phyloP scores from a whole-genome alignment of 1,140 invertebrate genomes.

The Macrosteles quadrilineatus region DNA sequence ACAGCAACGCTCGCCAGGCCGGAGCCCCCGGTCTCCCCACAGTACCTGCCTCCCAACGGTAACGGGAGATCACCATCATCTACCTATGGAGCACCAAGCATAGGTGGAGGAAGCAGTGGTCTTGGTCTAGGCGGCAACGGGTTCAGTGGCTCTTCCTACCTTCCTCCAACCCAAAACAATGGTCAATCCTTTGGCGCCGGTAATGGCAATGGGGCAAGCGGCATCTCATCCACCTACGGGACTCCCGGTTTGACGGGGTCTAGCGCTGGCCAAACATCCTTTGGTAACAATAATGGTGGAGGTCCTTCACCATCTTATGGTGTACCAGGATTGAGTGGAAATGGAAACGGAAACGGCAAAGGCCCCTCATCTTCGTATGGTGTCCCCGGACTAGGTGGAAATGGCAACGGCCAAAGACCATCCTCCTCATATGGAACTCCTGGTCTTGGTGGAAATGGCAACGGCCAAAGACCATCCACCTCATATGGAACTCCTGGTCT shows the following conservation, averaged over 20 bases:
- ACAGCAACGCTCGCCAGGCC: slow-evolving; percentile 20
- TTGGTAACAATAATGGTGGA: slow-evolving; percentile 20
- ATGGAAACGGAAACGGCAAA: background rate
- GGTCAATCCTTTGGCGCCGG: too few species aligned
- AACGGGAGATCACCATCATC: background rate
- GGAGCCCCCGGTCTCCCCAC: slow-evolving; percentile 23
- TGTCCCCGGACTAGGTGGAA: background rate
- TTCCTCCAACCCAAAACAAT: slow-evolving; percentile 19
- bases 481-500: slow-evolving; percentile 45
- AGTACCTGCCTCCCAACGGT: slow-evolving; percentile 16
- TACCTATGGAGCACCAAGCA: too few species aligned
- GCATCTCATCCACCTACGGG: slow-evolving; percentile 17
- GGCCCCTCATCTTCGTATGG: background rate
- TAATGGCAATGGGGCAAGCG: slow-evolving; percentile 10
- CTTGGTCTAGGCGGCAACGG: background rate
- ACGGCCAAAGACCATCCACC: slow-evolving; percentile 38
- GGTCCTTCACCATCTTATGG: slow-evolving; percentile 43
- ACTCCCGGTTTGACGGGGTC: slow-evolving; percentile 33
- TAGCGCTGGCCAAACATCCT: slow-evolving; percentile 33
- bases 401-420: background rate
- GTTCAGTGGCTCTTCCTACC: slow-evolving; percentile 5
- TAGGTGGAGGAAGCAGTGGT: too few species aligned
- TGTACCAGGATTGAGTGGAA: slow-evolving; percentile 27
- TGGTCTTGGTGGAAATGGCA: background rate
- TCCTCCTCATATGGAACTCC: background rate